A percentile compares a stretch with the other conserved stretches of the same genome.
These are phyloP conservation scores for Spea multiplicata DNA, from an alignment of 2,113 vertebrate genomes.

Conservation along the genomic window DNA sequence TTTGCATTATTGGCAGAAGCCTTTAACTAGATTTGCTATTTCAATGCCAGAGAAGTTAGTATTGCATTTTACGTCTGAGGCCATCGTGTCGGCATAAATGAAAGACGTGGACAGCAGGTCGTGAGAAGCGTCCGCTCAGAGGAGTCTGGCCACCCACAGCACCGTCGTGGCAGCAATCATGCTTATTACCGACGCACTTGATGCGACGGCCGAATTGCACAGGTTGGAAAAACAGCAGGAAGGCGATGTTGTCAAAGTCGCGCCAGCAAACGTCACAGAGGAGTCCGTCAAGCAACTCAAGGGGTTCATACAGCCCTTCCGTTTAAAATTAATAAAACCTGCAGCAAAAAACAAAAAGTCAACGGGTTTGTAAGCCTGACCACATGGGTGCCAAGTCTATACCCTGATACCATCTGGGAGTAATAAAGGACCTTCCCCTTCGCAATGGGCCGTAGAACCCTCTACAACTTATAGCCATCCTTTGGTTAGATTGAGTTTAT, in stretches of 20 bases:
- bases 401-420: no score
- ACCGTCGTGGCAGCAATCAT: not conserved
- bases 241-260: not conserved
- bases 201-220: conserved; percentile 16
- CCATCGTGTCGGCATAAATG: not conserved
- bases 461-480: no score
- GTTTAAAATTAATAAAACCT: conserved; percentile 1
- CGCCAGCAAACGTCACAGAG: not conserved
- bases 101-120: not conserved
- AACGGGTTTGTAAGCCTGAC: no score
- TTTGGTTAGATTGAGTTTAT: no score
- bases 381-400: no score
- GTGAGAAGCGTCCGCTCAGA: not conserved
- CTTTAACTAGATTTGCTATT: not conserved
- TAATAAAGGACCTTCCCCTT: no score
- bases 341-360: not conserved
- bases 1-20: not conserved
- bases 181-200: conserved; percentile 1
- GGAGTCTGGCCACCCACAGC: not conserved
- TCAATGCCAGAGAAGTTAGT: not conserved
- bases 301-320: conserved; percentile 7
- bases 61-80: no score
- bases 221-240: conserved; percentile 15
- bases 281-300: not conserved
- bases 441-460: no score